Conservation (phyloP, 2,797 vertebrate genomes). For the Leucoraja ocellata region DNA sequence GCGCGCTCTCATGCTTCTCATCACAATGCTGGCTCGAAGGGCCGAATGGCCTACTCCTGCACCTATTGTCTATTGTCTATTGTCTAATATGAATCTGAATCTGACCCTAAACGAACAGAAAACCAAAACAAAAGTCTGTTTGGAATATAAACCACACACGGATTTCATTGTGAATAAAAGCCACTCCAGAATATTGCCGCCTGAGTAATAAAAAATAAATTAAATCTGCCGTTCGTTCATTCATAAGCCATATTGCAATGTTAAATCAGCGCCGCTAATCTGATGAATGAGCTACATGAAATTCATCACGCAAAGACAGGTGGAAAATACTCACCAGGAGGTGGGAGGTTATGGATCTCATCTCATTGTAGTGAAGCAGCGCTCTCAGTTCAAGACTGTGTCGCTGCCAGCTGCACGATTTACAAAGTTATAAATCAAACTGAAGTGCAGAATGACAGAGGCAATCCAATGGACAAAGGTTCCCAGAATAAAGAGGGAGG, state of each 20-base stretch:
- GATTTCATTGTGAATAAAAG: not conserved
- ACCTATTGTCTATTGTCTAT: too few relatives aligned
- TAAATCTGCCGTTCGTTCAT: slow-evolving; percentile 11
- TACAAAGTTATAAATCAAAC: slow-evolving; percentile 27
- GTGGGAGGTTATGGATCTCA: slow-evolving; percentile 10
- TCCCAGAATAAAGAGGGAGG: not conserved
- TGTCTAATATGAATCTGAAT: too few relatives aligned
- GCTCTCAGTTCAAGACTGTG: not conserved
- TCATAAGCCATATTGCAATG: not conserved
- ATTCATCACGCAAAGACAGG: not conserved
- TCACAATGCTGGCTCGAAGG: too few relatives aligned
- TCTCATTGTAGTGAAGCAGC: not conserved
- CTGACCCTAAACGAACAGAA: not conserved
- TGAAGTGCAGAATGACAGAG: slow-evolving; percentile 3
- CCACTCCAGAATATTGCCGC: not conserved
- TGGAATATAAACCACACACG: not conserved
- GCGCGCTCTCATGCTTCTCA: too few relatives aligned
- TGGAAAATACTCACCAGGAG: slow-evolving; percentile 1
- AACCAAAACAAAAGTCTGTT: not conserved
- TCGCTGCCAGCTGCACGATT: not conserved
- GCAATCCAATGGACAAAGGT: not conserved
- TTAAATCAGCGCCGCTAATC: slow-evolving; percentile 13
- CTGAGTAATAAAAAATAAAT: not conserved
- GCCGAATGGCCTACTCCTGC: too few relatives aligned
- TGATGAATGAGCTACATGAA: not conserved